Evolutionary conservation across 2,797 vertebrate genomes (phyloP).

Genomic region (Pangasius mekongensis): DNA sequence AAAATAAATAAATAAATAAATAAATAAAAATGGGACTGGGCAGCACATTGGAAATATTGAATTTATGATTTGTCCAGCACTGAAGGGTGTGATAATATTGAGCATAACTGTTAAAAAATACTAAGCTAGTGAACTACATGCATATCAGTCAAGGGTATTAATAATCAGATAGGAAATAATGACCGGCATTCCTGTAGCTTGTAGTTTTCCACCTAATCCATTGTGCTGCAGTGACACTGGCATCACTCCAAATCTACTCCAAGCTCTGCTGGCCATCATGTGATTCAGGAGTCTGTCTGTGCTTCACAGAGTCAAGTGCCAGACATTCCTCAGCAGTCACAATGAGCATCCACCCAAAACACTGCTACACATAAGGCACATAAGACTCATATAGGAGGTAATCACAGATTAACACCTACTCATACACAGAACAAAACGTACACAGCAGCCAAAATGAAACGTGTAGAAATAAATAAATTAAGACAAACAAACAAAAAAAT

Average conservation of each 20-base stretch:
- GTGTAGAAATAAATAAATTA: not conserved
- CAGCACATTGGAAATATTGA: not conserved
- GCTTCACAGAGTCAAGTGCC: constrained; percentile 57
- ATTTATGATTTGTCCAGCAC: not conserved
- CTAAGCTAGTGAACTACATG: not conserved
- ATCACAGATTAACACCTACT: not conserved
- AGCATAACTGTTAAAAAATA: not conserved
- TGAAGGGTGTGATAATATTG: not conserved
- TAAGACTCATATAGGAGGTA: not conserved
- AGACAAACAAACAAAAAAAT: not conserved
- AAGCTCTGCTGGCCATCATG: constrained; percentile 51
- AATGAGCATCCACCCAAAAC: constrained; percentile 25
- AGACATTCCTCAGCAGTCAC: constrained; percentile 61
- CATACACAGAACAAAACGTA: not conserved
- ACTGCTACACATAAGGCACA: constrained; percentile 14
- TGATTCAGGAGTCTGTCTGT: constrained; percentile 71
- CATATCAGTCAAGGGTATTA: not conserved
- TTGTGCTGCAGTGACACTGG: not conserved
- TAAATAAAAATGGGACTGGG: not conserved
- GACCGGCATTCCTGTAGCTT: not conserved
- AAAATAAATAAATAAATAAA: too few species aligned
- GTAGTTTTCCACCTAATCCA: not conserved
- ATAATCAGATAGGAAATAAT: not conserved
- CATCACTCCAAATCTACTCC: constrained; percentile 7
- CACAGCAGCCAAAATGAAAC: not conserved